A percentile compares a stretch with the other conserved stretches of the same genome.
Conservation (phyloP, 2,888 invertebrate species). For the Elysia crispata region DNA sequence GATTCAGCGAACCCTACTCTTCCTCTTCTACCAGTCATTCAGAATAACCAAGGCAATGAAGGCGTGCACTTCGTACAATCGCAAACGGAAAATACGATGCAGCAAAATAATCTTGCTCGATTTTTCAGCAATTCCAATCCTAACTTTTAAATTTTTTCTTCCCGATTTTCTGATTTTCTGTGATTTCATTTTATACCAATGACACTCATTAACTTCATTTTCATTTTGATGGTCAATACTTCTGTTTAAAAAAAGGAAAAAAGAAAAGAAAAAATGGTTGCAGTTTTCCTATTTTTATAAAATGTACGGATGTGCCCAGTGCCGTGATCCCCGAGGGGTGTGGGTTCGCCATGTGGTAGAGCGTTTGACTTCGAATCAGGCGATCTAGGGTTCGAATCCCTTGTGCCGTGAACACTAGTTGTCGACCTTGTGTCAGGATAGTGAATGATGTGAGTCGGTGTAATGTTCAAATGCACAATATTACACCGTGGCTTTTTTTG, state of each 20-base stretch:
- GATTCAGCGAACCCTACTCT: neutral
- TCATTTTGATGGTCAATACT: conserved; percentile 3
- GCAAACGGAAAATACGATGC: neutral
- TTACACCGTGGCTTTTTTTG: too few relatives aligned
- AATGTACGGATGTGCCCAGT: neutral
- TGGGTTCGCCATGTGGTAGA: too few relatives aligned
- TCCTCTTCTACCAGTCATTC: neutral
- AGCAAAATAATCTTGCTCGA: neutral
- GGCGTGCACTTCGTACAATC: neutral
- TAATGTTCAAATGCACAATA: too few relatives aligned
- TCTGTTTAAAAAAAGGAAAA: neutral
- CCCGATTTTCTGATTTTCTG: neutral
- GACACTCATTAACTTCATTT: too few relatives aligned
- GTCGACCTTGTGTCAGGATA: too few relatives aligned
- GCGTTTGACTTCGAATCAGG: too few relatives aligned
- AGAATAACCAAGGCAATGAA: neutral
- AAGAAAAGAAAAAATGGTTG: neutral
- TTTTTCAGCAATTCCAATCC: neutral
- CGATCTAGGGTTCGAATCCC: too few relatives aligned
- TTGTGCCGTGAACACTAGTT: too few relatives aligned
- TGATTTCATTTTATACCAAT: conserved; percentile 1
- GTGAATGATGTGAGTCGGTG: too few relatives aligned
- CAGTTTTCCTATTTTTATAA: neutral
- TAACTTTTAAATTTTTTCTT: neutral
- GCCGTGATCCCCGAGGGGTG: too few relatives aligned